Conservation (phyloP, 2,888 invertebrate genomes). For the Drosophila leonis region DNA sequence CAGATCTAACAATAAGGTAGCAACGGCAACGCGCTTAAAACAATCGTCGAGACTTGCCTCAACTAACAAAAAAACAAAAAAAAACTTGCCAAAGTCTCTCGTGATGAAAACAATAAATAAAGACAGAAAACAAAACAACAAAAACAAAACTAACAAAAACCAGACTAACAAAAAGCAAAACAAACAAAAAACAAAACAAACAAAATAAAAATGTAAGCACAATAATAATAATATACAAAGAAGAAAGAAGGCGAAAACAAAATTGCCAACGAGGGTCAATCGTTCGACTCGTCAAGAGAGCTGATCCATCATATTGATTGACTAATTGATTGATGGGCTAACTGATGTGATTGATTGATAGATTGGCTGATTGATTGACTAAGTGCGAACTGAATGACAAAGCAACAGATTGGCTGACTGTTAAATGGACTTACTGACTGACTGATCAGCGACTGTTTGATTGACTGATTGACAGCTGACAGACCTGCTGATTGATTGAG, state of each 20-base stretch:
- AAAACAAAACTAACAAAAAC: slow-evolving; percentile 12
- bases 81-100: slow-evolving; percentile 30
- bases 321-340: not conserved
- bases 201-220: slow-evolving; percentile 9
- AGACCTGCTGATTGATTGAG: not conserved
- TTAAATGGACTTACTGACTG: not conserved
- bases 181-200: slow-evolving; percentile 8
- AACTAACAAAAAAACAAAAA: slow-evolving; percentile 14
- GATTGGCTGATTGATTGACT: not conserved
- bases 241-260: slow-evolving; percentile 27
- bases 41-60: slow-evolving; percentile 34
- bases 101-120: slow-evolving; percentile 19
- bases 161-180: no score
- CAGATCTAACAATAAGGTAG: slow-evolving; percentile 32
- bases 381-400: not conserved
- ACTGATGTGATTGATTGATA: not conserved
- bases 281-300: not conserved
- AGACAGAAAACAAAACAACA: slow-evolving; percentile 10
- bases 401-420: not conserved
- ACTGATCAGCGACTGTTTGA: not conserved
- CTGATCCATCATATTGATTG: not conserved
- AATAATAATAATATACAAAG: slow-evolving; percentile 18
- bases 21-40: slow-evolving; percentile 25
- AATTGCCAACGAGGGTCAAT: slow-evolving; percentile 31
- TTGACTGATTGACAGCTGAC: not conserved